A percentile compares a stretch with the other conserved stretches of the same genome.
These are phyloP conservation scores for Pangasius macronema DNA, from an alignment of 2,797 vertebrate species.

Conservation along the genomic window DNA sequence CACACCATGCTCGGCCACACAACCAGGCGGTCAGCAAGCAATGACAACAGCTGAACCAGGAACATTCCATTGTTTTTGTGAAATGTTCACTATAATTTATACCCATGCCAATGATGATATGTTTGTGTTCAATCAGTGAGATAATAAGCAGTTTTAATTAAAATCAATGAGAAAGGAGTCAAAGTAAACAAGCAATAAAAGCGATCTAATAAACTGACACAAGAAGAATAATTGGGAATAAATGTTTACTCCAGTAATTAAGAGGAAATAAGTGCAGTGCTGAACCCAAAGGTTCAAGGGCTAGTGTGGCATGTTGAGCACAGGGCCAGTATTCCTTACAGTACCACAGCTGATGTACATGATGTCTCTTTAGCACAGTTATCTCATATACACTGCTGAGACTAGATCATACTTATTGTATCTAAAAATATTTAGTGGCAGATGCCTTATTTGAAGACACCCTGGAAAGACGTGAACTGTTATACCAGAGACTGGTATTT, in stretches of 20 bases:
- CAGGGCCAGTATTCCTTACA: slow-evolving; percentile 11
- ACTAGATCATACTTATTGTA: not conserved
- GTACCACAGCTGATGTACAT: slow-evolving; percentile 13
- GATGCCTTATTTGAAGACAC: slow-evolving; percentile 19
- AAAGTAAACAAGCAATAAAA: slow-evolving; percentile 54
- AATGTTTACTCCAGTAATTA: slow-evolving; percentile 27
- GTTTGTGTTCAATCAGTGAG: slow-evolving; percentile 40
- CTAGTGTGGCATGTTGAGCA: slow-evolving; percentile 40
- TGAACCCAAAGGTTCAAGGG: slow-evolving; percentile 49
- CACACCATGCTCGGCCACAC: slow-evolving; percentile 5
- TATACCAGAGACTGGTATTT: slow-evolving; percentile 20
- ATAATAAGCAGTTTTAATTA: slow-evolving; percentile 11
- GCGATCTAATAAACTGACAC: slow-evolving; percentile 34
- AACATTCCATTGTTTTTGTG: slow-evolving; percentile 38
- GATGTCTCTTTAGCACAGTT: slow-evolving; percentile 36
- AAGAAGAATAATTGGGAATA: slow-evolving; percentile 18
- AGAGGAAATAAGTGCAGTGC: slow-evolving; percentile 35
- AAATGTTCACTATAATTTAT: slow-evolving; percentile 44
- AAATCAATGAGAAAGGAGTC: slow-evolving; percentile 15
- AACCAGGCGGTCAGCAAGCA: slow-evolving; percentile 24
- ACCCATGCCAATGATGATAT: slow-evolving; percentile 41
- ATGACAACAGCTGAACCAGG: slow-evolving; percentile 46
- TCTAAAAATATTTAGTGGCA: slow-evolving; percentile 19
- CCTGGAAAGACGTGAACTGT: slow-evolving; percentile 24
- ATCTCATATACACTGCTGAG: not conserved